Evolutionary conservation across 2,888 invertebrate genomes (phyloP).

Genomic region (Habrosyne pyritoides): DNA sequence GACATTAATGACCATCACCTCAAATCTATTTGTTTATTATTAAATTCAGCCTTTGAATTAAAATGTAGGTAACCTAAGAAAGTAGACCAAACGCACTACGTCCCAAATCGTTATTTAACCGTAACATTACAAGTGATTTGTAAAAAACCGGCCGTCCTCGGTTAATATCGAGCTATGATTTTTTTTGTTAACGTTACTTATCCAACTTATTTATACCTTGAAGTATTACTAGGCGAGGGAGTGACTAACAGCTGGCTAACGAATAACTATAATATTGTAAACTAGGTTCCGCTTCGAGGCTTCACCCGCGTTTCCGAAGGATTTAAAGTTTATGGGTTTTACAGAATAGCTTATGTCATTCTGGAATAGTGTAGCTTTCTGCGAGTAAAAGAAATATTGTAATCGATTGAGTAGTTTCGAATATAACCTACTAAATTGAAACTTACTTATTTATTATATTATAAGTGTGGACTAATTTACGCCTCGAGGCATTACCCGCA

Average conservation of each 20-base stretch:
- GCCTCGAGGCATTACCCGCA: too few relatives aligned
- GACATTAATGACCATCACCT: conserved; percentile 3
- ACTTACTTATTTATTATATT: too few relatives aligned
- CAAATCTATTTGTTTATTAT: neutral
- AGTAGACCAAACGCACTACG: conserved; percentile 16
- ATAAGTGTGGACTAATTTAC: too few relatives aligned
- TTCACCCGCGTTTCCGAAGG: neutral
- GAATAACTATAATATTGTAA: too few relatives aligned
- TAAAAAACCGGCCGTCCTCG: conserved; percentile 52
- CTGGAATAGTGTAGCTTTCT: too few relatives aligned
- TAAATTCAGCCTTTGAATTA: neutral
- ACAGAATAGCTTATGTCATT: too few relatives aligned
- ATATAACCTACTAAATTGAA: too few relatives aligned
- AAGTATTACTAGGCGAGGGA: conserved; percentile 7
- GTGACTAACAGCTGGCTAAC: neutral
- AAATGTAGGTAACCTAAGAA: conserved; percentile 7
- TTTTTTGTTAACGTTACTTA: conserved; percentile 31
- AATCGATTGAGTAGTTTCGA: too few relatives aligned
- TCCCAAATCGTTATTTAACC: conserved; percentile 39
- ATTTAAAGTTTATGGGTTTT: too few relatives aligned
- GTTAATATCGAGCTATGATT: conserved; percentile 24
- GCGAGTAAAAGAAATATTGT: too few relatives aligned
- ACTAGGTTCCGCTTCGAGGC: neutral
- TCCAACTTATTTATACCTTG: conserved; percentile 17
- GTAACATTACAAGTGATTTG: conserved; percentile 33